Conservation (phyloP, 2,113 vertebrate species). For the Scalopus aquaticus region DNA sequence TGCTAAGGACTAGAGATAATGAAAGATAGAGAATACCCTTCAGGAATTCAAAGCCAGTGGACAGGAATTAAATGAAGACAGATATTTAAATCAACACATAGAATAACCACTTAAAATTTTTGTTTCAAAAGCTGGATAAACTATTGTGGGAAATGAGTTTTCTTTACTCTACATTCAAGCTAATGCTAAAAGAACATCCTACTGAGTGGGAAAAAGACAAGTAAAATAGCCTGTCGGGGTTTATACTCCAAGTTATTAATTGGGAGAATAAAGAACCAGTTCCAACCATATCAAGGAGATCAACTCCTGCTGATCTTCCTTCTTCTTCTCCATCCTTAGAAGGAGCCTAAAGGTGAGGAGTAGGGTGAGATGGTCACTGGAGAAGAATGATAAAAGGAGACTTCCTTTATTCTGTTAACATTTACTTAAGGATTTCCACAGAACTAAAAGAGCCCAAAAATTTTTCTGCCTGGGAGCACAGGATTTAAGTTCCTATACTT, state of each 20-base stretch:
- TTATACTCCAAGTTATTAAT: background rate
- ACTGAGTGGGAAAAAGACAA: background rate
- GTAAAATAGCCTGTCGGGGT: background rate
- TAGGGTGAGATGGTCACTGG: background rate
- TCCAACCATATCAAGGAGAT: background rate
- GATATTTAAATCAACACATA: background rate
- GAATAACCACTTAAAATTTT: background rate
- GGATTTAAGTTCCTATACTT: conserved; percentile 3
- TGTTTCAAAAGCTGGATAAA: background rate
- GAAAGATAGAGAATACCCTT: background rate
- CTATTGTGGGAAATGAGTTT: background rate
- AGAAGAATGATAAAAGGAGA: background rate
- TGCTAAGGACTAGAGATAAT: background rate
- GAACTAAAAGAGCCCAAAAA: background rate
- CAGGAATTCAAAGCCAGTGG: background rate
- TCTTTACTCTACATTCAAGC: background rate
- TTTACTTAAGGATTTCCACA: background rate
- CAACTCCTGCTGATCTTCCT: background rate
- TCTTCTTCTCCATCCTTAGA: background rate
- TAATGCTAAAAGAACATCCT: background rate
- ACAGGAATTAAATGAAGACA: background rate
- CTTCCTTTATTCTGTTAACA: background rate
- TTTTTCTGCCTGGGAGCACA: background rate
- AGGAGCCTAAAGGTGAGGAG: background rate
- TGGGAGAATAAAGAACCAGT: background rate